Evolutionary conservation across 2,113 vertebrate genomes (phyloP).

Genomic region (Neodon shergylaensis): DNA sequence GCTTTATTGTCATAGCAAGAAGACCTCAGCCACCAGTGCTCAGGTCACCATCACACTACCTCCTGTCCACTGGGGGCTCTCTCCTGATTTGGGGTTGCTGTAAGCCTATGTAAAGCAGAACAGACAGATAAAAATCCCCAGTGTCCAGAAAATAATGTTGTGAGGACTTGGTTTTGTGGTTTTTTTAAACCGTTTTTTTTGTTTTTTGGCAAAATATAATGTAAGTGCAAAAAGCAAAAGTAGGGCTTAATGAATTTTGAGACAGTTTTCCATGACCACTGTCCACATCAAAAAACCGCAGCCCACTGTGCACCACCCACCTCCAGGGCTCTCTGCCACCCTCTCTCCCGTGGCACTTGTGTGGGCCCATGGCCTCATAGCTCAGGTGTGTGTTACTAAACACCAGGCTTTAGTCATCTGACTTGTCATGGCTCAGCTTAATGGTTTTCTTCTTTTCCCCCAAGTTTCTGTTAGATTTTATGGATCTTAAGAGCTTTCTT

Average conservation of each 20-base stretch:
- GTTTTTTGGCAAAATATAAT: background rate
- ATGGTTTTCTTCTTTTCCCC: background rate
- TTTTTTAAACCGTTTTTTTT: background rate
- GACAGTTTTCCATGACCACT: background rate
- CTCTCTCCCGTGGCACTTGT: fast-evolving
- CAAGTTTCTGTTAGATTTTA: background rate
- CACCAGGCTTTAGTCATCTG: background rate
- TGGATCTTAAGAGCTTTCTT: background rate
- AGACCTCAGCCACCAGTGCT: fast-evolving
- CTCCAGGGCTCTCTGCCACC: background rate
- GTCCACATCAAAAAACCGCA: background rate
- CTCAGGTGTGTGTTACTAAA: background rate
- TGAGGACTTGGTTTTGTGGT: background rate
- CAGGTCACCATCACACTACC: fast-evolving
- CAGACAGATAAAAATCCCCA: background rate
- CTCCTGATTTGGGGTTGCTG: background rate
- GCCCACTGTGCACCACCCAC: fast-evolving
- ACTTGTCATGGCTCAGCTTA: background rate
- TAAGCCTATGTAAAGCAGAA: background rate
- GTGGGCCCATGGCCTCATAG: background rate
- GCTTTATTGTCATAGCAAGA: background rate
- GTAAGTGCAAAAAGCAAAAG: background rate
- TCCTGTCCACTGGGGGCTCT: fast-evolving
- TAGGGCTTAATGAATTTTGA: background rate
- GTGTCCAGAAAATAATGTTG: background rate